These are phyloP conservation scores for Aplidium turbinatum DNA, from an alignment of 23 tunicate genomes.

Conservation along the genomic window DNA sequence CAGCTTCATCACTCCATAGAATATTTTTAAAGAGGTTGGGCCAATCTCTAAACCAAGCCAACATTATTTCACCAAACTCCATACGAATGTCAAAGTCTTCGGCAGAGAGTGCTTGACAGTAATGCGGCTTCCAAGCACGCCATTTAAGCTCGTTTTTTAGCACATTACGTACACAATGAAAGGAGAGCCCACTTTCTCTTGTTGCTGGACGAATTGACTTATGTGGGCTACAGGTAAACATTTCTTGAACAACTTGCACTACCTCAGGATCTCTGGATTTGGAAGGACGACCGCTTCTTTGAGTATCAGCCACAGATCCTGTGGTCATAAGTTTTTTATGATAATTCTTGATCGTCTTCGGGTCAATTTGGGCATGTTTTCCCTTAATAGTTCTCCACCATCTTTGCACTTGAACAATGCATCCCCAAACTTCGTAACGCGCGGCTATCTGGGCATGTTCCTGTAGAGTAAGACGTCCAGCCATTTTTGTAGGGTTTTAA, in stretches of 20 bases:
- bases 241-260: slow-evolving; percentile 21
- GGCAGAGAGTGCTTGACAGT: slow-evolving; percentile 1
- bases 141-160: slow-evolving; percentile 7
- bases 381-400: background rate
- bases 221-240: slow-evolving; percentile 12
- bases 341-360: slow-evolving; percentile 9
- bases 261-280: slow-evolving; percentile 18
- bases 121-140: background rate
- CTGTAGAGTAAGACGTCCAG: slow-evolving; percentile 25
- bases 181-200: background rate
- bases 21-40: no score
- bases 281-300: slow-evolving; percentile 22
- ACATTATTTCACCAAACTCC: no score
- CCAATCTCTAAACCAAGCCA: no score
- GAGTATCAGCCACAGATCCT: slow-evolving; percentile 27
- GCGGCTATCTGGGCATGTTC: slow-evolving; percentile 22
- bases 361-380: background rate
- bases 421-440: no score
- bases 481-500: slow-evolving; percentile 14
- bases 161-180: slow-evolving; percentile 9
- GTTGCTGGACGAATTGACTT: slow-evolving; percentile 12
- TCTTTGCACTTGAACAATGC: background rate
- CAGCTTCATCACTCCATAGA: no score
- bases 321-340: slow-evolving; percentile 7
- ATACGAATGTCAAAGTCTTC: background rate